Evolutionary conservation across 2,888 invertebrate species (phyloP), one percentile per base, ranked within the genome.

Genomic region (Brachypterus glaber): DNA sequence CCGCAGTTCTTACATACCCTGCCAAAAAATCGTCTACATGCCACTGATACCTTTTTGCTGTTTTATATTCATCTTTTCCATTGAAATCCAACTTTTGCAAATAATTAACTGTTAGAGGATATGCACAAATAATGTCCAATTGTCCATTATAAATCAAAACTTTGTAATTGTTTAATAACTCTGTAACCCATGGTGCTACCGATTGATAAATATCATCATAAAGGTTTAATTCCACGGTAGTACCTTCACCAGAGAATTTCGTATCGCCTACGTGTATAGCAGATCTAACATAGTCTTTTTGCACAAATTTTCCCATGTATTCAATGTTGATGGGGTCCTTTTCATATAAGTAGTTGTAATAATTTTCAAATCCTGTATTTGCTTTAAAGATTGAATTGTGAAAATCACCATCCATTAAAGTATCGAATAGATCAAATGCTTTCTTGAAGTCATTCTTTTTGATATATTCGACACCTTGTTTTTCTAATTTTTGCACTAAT

Each of bases 131-230:
- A 9, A 92, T 79, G 59, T 93, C 92, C 44, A 92, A 59, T 58
- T 92, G 91, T 0, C 92, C 92, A 57, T 78, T 89, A 60, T 90
- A 92, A 37, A 90, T 71, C 26, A 90, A 71, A 8, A 88, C 74
- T 59, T 71, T 69, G 51, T 81, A 82, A 45, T 75, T 63, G 17
- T 77, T 67, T 1, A 84, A 55, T 0, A 87, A 64, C 46, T 79
- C 77, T 0, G 74, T 26, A 7, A 56, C 37, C 49, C 49, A 51
- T 12, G 52, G 47, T 3, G 54, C 49, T 1, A 54, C 50, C 8
- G 47, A 46, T 34, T 52, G 40, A 35, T 44, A 44, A 2, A 52
- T 33, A 38, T 53, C 55, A 25, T 39, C 37, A 5, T 30, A 7
- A 2, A 55, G 42, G 29, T 49, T 41, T 32, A 39, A 14, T 31